These are phyloP conservation scores for Morpho achilles DNA, from an alignment of 2,888 invertebrate genomes.

Conservation along the genomic window DNA sequence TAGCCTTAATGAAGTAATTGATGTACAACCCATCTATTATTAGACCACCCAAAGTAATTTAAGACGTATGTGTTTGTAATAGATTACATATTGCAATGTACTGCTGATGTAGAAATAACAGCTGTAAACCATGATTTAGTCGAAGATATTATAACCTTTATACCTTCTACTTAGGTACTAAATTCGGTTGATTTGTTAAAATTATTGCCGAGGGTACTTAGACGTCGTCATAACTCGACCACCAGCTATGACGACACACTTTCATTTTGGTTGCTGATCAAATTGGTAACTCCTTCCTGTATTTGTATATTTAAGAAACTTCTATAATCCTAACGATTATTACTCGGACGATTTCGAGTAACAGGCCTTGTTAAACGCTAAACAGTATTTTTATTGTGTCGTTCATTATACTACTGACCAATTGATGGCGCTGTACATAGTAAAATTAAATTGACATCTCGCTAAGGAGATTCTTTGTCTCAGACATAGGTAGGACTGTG, in stretches of 20 bases:
- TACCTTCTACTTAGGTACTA: not conserved
- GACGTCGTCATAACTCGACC: constrained; percentile 25
- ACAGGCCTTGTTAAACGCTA: too few species aligned
- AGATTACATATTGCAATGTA: constrained; percentile 6
- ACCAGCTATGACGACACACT: constrained; percentile 27
- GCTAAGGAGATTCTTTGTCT: too few species aligned
- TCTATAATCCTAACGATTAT: too few species aligned
- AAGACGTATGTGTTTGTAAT: constrained; percentile 2
- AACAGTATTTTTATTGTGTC: too few species aligned
- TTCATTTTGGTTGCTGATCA: constrained; percentile 30
- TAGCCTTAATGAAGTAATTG: constrained; percentile 65
- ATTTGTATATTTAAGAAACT: constrained; percentile 10
- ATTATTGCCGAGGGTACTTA: not conserved
- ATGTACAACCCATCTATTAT: constrained; percentile 30
- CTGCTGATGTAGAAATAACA: not conserved
- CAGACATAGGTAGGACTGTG: too few species aligned
- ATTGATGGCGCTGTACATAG: too few species aligned
- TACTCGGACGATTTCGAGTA: too few species aligned
- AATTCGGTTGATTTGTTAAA: not conserved
- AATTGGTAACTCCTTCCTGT: constrained; percentile 22
- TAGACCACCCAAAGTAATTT: constrained; percentile 10
- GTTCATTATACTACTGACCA: too few species aligned
- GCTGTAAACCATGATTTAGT: not conserved
- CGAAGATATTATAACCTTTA: constrained; percentile 3
- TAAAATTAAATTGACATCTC: too few species aligned